These are phyloP conservation scores for Zeuzera pyrina DNA, from an alignment of 2,888 invertebrate genomes.

Conservation along the genomic window DNA sequence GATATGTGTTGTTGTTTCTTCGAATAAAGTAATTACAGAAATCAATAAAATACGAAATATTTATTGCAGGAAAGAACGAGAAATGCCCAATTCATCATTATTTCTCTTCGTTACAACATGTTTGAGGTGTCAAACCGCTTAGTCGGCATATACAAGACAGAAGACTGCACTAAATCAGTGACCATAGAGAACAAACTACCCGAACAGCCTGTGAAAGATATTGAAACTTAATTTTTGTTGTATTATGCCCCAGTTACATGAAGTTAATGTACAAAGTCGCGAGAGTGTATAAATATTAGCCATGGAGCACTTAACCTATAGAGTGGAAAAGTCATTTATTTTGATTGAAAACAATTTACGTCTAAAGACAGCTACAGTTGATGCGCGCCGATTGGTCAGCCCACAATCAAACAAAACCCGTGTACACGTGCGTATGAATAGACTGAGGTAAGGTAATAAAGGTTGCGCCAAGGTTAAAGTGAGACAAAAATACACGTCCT, in stretches of 20 bases:
- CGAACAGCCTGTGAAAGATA: slow-evolving; percentile 6
- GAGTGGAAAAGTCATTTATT: neutral
- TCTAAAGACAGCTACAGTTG: no score
- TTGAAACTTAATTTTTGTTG: neutral
- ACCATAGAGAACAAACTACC: slow-evolving; percentile 72
- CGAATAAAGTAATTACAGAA: slow-evolving; percentile 4
- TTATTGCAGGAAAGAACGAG: slow-evolving; percentile 87
- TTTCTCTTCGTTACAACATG: slow-evolving; percentile 97
- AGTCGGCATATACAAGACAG: slow-evolving; percentile 96
- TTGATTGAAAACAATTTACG: no score
- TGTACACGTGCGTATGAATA: no score
- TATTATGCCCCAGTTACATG: no score
- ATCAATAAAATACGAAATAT: no score
- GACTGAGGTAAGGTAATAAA: no score
- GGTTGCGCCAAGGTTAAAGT: no score
- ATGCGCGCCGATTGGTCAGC: no score
- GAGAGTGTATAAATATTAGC: neutral
- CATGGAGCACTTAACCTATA: neutral
- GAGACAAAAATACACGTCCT: no score
- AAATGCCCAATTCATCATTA: slow-evolving; percentile 98
- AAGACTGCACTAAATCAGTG: slow-evolving; percentile 88
- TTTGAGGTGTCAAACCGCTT: slow-evolving; percentile 94
- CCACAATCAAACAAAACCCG: no score
- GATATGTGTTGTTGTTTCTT: slow-evolving; percentile 1
- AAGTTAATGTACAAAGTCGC: neutral